Evolutionary conservation across 2,113 vertebrate genomes (phyloP).

Genomic region (Caranx ignobilis): DNA sequence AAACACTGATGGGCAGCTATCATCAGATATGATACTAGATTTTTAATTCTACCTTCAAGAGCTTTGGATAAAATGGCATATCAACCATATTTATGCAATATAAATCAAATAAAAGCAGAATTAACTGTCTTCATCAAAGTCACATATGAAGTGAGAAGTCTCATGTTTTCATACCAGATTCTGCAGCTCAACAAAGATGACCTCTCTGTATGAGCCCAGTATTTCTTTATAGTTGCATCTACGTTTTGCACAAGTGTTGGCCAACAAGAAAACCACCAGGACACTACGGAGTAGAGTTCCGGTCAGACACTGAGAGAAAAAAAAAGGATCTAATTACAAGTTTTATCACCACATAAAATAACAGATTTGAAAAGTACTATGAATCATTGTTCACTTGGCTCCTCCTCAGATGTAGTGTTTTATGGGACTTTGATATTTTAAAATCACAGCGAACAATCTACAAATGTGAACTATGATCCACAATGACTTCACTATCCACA

Average conservation of each 20-base stretch:
- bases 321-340: conserved; percentile 8
- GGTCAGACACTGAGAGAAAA: conserved; percentile 75
- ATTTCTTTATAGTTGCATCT: conserved; percentile 80
- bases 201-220: conserved; percentile 74
- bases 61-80: neutral
- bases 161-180: conserved; percentile 71
- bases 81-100: neutral
- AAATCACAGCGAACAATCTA: no score
- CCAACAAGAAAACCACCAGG: conserved; percentile 75
- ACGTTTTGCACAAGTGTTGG: conserved; percentile 65
- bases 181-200: conserved; percentile 79
- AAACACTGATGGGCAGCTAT: conserved; percentile 54
- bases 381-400: neutral
- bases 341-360: neutral
- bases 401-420: neutral
- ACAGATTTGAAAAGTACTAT: neutral
- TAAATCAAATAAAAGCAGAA: neutral
- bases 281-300: conserved; percentile 75
- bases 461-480: no score
- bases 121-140: neutral
- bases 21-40: neutral
- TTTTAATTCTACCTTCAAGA: neutral
- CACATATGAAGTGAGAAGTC: neutral
- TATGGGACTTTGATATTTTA: no score
- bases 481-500: no score